Percentiles rank a stretch among this genome's conserved stretches.
Evolutionary conservation across 2,888 invertebrate genomes (phyloP).

Genomic region (Abrostola triplasia): DNA sequence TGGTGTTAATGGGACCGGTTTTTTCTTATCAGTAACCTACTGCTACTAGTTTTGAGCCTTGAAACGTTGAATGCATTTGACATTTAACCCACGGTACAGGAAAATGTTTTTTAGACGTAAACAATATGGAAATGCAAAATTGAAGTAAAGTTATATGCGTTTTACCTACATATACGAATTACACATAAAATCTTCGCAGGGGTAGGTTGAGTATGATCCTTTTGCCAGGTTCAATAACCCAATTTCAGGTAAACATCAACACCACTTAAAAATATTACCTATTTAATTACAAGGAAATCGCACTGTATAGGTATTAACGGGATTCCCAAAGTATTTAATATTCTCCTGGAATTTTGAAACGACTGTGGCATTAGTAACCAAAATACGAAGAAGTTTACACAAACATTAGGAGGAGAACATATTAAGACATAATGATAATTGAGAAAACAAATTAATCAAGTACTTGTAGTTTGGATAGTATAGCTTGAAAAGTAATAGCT

Average conservation of each 20-base stretch:
- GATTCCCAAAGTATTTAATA: not conserved
- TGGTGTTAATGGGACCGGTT: too few relatives aligned
- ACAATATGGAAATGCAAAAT: too few relatives aligned
- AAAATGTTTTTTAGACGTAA: too few relatives aligned
- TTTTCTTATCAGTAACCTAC: too few relatives aligned
- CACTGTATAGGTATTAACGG: too few relatives aligned
- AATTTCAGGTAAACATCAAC: not conserved
- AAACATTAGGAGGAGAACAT: not conserved
- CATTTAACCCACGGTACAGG: too few relatives aligned
- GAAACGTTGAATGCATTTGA: too few relatives aligned
- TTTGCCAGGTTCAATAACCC: too few relatives aligned
- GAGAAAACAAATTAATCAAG: too few relatives aligned
- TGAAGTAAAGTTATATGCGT: not conserved
- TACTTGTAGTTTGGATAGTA: conserved; percentile 9
- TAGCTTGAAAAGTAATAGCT: conserved; percentile 54
- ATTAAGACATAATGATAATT: not conserved
- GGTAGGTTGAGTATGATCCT: too few relatives aligned
- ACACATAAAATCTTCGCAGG: too few relatives aligned
- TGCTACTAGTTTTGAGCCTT: too few relatives aligned
- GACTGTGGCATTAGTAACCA: not conserved
- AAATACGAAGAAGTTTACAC: not conserved
- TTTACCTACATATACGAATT: not conserved
- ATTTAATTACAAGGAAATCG: not conserved
- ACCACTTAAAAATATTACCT: not conserved
- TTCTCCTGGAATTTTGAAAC: conserved; percentile 3